Evolutionary conservation across 2,113 vertebrate genomes (phyloP).

Genomic region (Ophiodon elongatus): DNA sequence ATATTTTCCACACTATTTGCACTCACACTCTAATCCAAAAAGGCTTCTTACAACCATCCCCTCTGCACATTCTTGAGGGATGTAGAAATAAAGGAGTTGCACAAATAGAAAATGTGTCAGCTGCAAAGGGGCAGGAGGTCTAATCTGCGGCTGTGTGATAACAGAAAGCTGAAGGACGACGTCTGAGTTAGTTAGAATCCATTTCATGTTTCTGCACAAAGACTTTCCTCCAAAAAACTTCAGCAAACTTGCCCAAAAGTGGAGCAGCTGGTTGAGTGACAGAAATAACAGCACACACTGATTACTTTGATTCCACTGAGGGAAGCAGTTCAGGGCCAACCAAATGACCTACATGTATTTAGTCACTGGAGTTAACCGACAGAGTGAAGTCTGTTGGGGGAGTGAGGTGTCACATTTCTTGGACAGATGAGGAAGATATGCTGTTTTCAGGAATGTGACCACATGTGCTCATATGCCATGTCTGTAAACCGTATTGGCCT

Average conservation of each 20-base stretch:
- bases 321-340: conserved; percentile 11
- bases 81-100: conserved; percentile 13
- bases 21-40: conserved; percentile 2
- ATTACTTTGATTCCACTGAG: background rate
- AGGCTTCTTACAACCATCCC: background rate
- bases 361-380: background rate
- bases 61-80: conserved; percentile 11
- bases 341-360: conserved; percentile 4
- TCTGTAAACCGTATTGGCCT: background rate
- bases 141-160: conserved; percentile 27
- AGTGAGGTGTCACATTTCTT: background rate
- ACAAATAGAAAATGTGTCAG: conserved; percentile 24
- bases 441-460: conserved; percentile 3
- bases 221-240: background rate
- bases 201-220: background rate
- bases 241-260: background rate
- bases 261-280: conserved; percentile 3
- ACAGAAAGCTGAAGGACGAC: conserved; percentile 8
- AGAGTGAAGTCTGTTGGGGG: background rate
- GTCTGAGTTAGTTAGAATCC: background rate
- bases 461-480: background rate
- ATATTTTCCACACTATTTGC: background rate
- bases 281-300: conserved; percentile 15
- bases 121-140: conserved; percentile 14
- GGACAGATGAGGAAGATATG: background rate